A percentile compares a stretch with the other conserved stretches of the same genome.
phyloP scores from a whole-genome alignment of 2,113 vertebrate species.

The Oryzias celebensis region DNA sequence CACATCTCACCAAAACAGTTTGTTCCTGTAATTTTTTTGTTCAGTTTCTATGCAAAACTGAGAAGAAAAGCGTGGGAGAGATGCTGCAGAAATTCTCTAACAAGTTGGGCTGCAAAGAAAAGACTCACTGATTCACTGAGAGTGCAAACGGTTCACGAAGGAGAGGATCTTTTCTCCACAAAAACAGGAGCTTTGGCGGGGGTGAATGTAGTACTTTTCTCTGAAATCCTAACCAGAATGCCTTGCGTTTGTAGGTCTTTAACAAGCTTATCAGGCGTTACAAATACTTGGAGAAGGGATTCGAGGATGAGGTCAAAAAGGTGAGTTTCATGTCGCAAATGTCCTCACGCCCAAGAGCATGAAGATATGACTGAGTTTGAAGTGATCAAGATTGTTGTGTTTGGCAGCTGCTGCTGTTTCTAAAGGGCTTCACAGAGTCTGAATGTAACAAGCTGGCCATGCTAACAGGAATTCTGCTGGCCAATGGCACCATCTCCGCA shows the following conservation, averaged over 20 bases:
- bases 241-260: constrained; percentile 84
- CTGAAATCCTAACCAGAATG: constrained; percentile 21
- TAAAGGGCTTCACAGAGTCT: constrained; percentile 97
- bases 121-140: no score
- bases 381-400: neutral
- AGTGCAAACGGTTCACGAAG: no score
- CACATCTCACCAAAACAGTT: no score
- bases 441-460: constrained; percentile 98
- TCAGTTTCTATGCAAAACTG: no score
- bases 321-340: constrained; percentile 62
- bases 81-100: no score
- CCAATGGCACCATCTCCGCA: constrained; percentile 90
- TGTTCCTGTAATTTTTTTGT: no score
- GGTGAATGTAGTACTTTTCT: no score
- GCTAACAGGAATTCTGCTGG: constrained; percentile 94
- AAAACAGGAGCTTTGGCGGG: no score
- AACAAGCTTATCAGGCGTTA: constrained; percentile 99
- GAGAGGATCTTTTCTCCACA: no score
- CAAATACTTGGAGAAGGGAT: constrained; percentile 96
- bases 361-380: neutral
- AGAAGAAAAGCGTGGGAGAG: no score
- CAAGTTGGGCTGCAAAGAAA: no score
- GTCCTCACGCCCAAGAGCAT: neutral
- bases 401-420: constrained; percentile 91
- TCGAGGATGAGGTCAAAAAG: constrained; percentile 99